Percentiles rank a stretch among this genome's conserved stretches.
Evolutionary conservation across 2,113 vertebrate genomes (phyloP).

Genomic region (Carassius gibelio): DNA sequence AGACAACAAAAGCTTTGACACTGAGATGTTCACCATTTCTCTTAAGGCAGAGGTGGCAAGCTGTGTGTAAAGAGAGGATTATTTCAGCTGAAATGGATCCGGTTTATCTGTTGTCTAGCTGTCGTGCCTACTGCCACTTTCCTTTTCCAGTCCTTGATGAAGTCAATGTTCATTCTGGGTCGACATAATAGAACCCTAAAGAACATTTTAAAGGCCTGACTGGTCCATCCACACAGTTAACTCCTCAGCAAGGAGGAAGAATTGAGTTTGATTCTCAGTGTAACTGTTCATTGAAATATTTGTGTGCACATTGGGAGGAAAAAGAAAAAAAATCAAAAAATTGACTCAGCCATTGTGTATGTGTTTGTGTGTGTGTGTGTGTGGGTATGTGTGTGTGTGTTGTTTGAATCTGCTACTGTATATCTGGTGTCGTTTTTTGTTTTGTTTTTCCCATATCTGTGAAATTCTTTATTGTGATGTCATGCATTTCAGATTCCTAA

Average conservation of each 20-base stretch:
- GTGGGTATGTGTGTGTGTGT: neutral
- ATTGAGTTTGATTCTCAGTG: neutral
- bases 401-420: constrained; percentile 34
- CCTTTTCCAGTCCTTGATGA: constrained; percentile 38
- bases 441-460: constrained; percentile 13
- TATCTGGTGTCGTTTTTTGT: constrained; percentile 8
- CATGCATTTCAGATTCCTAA: constrained; percentile 35
- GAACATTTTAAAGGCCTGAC: constrained; percentile 49
- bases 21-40: neutral
- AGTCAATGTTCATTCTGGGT: constrained; percentile 50
- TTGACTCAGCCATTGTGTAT: neutral
- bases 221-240: constrained; percentile 45
- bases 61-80: constrained; percentile 25
- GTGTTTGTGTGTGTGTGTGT: too few relatives aligned
- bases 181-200: constrained; percentile 47
- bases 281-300: neutral
- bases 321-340: neutral
- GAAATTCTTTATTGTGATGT: constrained; percentile 43
- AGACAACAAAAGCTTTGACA: constrained; percentile 32
- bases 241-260: constrained; percentile 19
- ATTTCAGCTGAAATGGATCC: constrained; percentile 43
- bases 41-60: constrained; percentile 3
- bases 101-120: constrained; percentile 48
- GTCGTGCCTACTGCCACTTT: constrained; percentile 35
- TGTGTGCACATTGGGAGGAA: neutral